Conservation (phyloP, 2,888 invertebrate genomes). For the Atrina japonica region DNA sequence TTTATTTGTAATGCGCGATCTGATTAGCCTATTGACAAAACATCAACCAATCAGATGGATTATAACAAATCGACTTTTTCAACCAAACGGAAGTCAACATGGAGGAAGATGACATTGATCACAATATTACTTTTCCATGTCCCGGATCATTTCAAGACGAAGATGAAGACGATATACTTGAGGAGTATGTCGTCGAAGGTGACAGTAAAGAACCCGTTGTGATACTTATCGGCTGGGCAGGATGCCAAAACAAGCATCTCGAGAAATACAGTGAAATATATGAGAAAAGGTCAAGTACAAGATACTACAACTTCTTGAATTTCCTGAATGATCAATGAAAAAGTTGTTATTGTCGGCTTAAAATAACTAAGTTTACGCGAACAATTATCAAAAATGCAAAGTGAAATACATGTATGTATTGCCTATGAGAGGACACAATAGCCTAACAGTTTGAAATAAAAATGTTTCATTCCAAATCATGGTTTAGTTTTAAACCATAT, state of each 20-base stretch:
- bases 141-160: slow-evolving; percentile 32
- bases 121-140: slow-evolving; percentile 72
- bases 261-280: slow-evolving; percentile 90
- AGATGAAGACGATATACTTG: slow-evolving; percentile 36
- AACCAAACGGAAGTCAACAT: slow-evolving; percentile 47
- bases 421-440: too few relatives aligned
- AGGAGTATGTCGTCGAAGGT: slow-evolving; percentile 43
- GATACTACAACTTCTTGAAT: too few relatives aligned
- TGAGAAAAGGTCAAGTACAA: slow-evolving; percentile 82
- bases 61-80: slow-evolving; percentile 17
- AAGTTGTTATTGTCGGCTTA: too few relatives aligned
- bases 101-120: slow-evolving; percentile 71
- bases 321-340: too few relatives aligned
- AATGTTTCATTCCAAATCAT: too few relatives aligned
- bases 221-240: slow-evolving; percentile 89
- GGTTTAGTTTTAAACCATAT: too few relatives aligned
- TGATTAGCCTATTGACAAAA: slow-evolving; percentile 30
- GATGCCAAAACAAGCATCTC: slow-evolving; percentile 89
- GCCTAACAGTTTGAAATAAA: too few relatives aligned
- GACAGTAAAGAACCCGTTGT: slow-evolving; percentile 84
- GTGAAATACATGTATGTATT: too few relatives aligned
- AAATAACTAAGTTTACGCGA: too few relatives aligned
- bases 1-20: slow-evolving; percentile 14
- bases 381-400: too few relatives aligned
- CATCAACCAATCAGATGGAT: slow-evolving; percentile 37